phyloP scores from a whole-genome alignment of 2,113 vertebrate genomes.

The Ginglymostoma cirratum region DNA sequence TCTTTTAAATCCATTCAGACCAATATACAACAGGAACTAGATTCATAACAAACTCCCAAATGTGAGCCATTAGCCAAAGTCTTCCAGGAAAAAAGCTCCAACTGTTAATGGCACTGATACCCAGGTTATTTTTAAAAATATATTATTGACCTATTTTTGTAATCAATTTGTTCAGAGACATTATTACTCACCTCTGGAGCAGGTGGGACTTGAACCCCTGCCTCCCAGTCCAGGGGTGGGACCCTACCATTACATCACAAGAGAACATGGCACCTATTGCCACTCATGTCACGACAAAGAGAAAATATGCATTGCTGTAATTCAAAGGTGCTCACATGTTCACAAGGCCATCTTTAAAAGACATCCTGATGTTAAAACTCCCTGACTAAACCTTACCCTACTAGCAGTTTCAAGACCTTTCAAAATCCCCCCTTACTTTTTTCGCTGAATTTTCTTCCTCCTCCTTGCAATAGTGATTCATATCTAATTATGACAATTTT shows the following conservation, averaged over 20 bases:
- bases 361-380: background rate
- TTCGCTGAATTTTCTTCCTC: background rate
- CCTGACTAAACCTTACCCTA: background rate
- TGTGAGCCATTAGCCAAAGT: background rate
- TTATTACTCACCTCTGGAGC: too few relatives aligned
- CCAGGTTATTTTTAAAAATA: too few relatives aligned
- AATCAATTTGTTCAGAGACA: too few relatives aligned
- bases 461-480: background rate
- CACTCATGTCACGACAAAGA: background rate
- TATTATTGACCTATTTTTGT: too few relatives aligned
- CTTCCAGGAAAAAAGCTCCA: background rate
- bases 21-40: background rate
- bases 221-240: too few relatives aligned
- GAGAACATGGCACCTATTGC: background rate
- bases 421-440: background rate
- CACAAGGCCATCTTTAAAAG: background rate
- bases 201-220: too few relatives aligned
- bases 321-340: background rate
- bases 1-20: too few relatives aligned
- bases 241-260: too few relatives aligned
- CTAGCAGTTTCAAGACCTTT: background rate
- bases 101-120: background rate
- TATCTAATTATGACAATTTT: background rate
- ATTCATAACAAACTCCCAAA: background rate
- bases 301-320: background rate